These are phyloP conservation scores for Cotesia congregata DNA, from an alignment of 2,888 invertebrate genomes.

Conservation along the genomic window DNA sequence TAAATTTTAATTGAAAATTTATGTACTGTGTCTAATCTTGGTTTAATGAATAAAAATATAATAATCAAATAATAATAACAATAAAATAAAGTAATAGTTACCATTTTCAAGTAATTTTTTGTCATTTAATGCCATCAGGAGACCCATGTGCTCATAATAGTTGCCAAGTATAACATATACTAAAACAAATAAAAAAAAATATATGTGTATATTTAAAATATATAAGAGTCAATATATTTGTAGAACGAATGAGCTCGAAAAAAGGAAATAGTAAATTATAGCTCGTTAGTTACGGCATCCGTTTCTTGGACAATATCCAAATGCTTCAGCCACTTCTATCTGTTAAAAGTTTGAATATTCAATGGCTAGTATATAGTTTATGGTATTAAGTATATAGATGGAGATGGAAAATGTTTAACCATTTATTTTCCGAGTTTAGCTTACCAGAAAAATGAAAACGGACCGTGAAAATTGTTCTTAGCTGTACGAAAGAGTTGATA, in stretches of 20 bases:
- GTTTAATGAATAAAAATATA: too few species aligned
- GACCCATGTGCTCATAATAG: slow-evolving; percentile 90
- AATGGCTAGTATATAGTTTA: background rate
- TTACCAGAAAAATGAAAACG: slow-evolving; percentile 26
- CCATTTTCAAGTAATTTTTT: slow-evolving; percentile 85
- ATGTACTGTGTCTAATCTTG: too few species aligned
- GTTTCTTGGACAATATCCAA: slow-evolving; percentile 34
- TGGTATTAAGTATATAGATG: background rate
- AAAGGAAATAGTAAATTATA: slow-evolving; percentile 9
- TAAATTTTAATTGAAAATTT: too few species aligned
- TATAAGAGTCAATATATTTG: slow-evolving; percentile 39
- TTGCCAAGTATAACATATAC: slow-evolving; percentile 93
- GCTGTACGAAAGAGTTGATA: background rate
- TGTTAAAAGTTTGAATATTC: slow-evolving; percentile 26
- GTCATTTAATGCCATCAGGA: slow-evolving; percentile 89
- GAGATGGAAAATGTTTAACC: slow-evolving; percentile 11
- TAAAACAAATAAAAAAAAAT: slow-evolving; percentile 70
- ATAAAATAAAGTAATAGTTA: slow-evolving; percentile 63
- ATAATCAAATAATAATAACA: background rate
- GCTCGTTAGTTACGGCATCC: slow-evolving; percentile 29
- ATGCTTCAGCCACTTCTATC: slow-evolving; percentile 20
- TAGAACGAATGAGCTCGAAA: slow-evolving; percentile 22
- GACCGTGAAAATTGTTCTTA: slow-evolving; percentile 16
- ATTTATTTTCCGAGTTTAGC: slow-evolving; percentile 32
- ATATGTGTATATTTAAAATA: slow-evolving; percentile 6